These are phyloP conservation scores for Sitta carolinensis DNA, from an alignment of 2,797 vertebrate genomes.

Conservation along the genomic window DNA sequence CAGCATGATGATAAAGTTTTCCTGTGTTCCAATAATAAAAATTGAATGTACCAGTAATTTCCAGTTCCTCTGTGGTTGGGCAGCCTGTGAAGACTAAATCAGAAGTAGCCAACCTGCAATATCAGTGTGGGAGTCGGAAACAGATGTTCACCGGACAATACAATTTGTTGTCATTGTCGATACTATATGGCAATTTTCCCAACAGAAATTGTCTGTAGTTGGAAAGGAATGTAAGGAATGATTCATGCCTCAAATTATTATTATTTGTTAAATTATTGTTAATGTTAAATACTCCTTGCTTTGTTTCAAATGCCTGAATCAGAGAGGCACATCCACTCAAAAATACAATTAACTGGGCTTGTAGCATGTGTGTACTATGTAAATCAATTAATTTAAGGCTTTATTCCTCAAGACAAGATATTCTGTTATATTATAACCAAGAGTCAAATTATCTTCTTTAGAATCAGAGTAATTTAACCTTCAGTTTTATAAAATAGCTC, in stretches of 20 bases:
- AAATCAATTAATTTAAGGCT: background rate
- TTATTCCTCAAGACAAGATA: background rate
- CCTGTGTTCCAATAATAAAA: constrained; percentile 83
- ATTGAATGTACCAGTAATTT: constrained; percentile 73
- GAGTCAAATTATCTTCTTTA: background rate
- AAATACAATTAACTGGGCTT: background rate
- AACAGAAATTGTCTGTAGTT: constrained; percentile 75
- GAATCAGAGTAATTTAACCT: background rate
- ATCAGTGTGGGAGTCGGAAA: constrained; percentile 81
- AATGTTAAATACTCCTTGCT: constrained; percentile 48
- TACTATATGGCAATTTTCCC: constrained; percentile 77
- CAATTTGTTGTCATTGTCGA: constrained; percentile 79
- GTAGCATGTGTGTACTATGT: background rate
- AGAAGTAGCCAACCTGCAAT: constrained; percentile 58
- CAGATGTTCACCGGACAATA: constrained; percentile 80
- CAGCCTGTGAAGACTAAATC: constrained; percentile 69
- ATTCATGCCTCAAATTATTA: constrained; percentile 75
- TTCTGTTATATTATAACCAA: background rate
- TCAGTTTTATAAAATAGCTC: background rate
- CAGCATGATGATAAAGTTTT: constrained; percentile 78
- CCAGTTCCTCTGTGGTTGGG: constrained; percentile 77
- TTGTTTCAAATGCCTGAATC: constrained; percentile 38
- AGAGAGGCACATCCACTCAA: background rate
- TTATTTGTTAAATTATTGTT: constrained; percentile 21
- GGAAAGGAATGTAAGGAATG: constrained; percentile 78